Evolutionary conservation across 2,797 vertebrate genomes (phyloP), one percentile per base, ranked within the genome.

Genomic region (Diplodus puntazzo): DNA sequence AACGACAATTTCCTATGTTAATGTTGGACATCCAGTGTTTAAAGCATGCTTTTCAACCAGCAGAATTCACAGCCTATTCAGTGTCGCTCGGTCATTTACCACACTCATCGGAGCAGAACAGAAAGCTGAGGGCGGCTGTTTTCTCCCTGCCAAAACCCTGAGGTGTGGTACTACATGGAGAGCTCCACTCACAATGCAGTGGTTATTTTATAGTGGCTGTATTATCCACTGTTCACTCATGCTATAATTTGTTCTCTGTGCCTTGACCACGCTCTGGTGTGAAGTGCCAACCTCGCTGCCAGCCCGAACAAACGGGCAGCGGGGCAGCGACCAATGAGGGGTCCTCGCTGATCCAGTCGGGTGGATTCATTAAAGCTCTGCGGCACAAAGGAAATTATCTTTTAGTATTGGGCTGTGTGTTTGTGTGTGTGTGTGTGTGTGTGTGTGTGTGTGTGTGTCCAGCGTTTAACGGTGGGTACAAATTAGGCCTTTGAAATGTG

Each of bases 201-300:
- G 68, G 80, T 82, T 88, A 86, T 83, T 90, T 87, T 83, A 83
- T 65, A 81, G 66, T 74, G 71, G 68, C 81, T 80, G 71, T 70
- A 78, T 91, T 90, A 81, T 85, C 75, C 78, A 69, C 18, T 74
- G 75, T 82, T 77, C 90, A 79, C 77, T 88, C 87, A 83, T 79
- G 89, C 87, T 73, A 58, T 82, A 83, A 88, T 92, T 79, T 88
- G 55, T 69, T 70, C 73, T 71, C 70, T 74, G 67, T 53, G 77
- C 73, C 39, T 74, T 66, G 68, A 84, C 76, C 46, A 63, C 45
- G 54, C 25, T 82, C 25, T 70, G 77, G 78, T 64, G 67, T 53
- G 83, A 85, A 73, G 74, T 75, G 79, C 75, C 78, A 79, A 65
- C 17, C 75, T 84, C 65, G 27, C 64, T 84, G 86, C 68, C 88